Percentiles rank a stretch among this genome's conserved stretches.
These are phyloP conservation scores for Eospalax fontanierii DNA, from an alignment of 2,797 vertebrate species.

Conservation along the genomic window DNA sequence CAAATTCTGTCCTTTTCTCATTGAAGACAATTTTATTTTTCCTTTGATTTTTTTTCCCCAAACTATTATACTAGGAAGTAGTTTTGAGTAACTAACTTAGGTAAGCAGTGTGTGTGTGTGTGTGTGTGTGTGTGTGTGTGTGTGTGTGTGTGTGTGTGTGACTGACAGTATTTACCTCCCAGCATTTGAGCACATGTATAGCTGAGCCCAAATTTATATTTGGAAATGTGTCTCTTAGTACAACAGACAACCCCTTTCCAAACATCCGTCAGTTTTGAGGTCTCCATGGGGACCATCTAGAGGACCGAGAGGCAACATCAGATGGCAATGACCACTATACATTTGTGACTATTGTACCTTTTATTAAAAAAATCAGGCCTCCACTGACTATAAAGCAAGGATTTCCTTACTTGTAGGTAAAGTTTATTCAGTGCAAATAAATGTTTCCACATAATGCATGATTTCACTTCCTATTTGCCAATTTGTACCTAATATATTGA, in stretches of 20 bases:
- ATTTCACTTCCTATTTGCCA: background rate
- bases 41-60: background rate
- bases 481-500: background rate
- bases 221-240: background rate
- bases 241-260: background rate
- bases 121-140: background rate
- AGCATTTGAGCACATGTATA: background rate
- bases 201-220: background rate
- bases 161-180: background rate
- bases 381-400: background rate
- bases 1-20: background rate
- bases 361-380: background rate
- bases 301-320: background rate
- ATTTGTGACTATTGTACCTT: background rate
- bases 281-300: background rate
- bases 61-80: background rate
- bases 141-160: background rate
- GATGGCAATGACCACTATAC: too few relatives aligned
- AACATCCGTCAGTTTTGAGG: background rate
- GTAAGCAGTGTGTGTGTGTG: too few relatives aligned
- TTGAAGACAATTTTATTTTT: background rate
- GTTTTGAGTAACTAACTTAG: background rate
- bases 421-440: background rate
- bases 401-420: background rate
- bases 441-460: background rate